phyloP scores from a whole-genome alignment of 2,113 vertebrate genomes.

The Agapornis roseicollis region DNA sequence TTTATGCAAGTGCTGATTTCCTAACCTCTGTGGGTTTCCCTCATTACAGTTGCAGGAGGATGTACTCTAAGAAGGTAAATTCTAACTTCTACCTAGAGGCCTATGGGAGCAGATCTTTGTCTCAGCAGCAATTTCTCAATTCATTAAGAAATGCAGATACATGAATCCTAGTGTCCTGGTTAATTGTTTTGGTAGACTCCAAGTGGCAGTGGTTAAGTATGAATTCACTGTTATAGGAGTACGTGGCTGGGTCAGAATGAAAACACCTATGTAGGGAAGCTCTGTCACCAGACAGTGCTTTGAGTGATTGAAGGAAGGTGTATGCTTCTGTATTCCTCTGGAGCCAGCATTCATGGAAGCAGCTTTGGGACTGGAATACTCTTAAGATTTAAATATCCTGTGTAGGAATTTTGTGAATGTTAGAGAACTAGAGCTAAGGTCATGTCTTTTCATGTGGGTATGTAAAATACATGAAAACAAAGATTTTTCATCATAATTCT shows the following conservation, averaged over 20 bases:
- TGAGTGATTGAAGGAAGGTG: not conserved
- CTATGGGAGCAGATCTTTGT: not conserved
- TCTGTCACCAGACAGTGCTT: not conserved
- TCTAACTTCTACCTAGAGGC: not conserved
- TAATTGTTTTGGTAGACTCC: not conserved
- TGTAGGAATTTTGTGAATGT: not conserved
- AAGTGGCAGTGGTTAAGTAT: not conserved
- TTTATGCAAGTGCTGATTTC: not conserved
- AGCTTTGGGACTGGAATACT: not conserved
- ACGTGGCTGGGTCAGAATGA: rapidly evolving
- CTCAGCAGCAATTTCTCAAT: not conserved
- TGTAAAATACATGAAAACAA: not conserved
- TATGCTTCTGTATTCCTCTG: not conserved
- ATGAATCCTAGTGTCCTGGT: not conserved
- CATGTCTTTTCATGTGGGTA: not conserved
- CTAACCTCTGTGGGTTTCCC: not conserved
- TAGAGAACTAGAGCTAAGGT: not conserved
- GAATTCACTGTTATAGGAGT: not conserved
- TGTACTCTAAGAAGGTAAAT: not conserved
- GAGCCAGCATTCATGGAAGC: not conserved
- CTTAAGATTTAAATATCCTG: not conserved
- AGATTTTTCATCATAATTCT: not conserved
- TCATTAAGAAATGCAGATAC: not conserved
- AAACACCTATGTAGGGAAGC: not conserved
- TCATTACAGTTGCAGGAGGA: not conserved